Conservation (phyloP, 2,888 invertebrate genomes). For the Aphodius sticticus region DNA sequence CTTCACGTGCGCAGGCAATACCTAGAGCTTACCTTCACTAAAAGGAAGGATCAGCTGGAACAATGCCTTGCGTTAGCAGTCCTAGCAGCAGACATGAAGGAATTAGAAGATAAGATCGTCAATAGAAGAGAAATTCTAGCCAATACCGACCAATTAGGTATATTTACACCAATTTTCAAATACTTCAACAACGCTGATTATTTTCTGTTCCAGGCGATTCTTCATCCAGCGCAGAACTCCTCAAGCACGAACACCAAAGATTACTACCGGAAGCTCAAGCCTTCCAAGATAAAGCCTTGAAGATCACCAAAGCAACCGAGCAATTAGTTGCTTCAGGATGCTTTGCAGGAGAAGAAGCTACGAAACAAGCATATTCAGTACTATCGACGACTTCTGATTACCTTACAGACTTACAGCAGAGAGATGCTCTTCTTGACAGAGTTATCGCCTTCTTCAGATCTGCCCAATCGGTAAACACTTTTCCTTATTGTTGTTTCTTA, state of each 20-base stretch:
- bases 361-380: conserved; percentile 71
- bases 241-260: conserved; percentile 74
- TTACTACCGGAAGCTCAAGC: conserved; percentile 76
- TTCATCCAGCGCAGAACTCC: conserved; percentile 70
- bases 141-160: conserved; percentile 68
- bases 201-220: conserved; percentile 69
- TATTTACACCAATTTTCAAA: conserved; percentile 32
- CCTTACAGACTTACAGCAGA: conserved; percentile 73
- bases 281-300: conserved; percentile 77
- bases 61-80: conserved; percentile 79
- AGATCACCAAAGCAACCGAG: conserved; percentile 80
- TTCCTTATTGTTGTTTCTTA: not conserved
- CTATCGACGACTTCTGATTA: conserved; percentile 75
- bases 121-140: conserved; percentile 65
- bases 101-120: conserved; percentile 68
- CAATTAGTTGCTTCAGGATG: conserved; percentile 75
- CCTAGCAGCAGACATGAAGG: conserved; percentile 74
- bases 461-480: conserved; percentile 66
- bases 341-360: conserved; percentile 74
- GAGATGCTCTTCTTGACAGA: conserved; percentile 71
- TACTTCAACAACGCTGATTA: not conserved
- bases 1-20: conserved; percentile 78
- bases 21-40: conserved; percentile 74
- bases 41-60: conserved; percentile 77
- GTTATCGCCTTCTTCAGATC: conserved; percentile 76